Base-by-base conservation (phyloP, 2,113 vertebrate genomes). In the Corythornis madagascariensis region DNA sequence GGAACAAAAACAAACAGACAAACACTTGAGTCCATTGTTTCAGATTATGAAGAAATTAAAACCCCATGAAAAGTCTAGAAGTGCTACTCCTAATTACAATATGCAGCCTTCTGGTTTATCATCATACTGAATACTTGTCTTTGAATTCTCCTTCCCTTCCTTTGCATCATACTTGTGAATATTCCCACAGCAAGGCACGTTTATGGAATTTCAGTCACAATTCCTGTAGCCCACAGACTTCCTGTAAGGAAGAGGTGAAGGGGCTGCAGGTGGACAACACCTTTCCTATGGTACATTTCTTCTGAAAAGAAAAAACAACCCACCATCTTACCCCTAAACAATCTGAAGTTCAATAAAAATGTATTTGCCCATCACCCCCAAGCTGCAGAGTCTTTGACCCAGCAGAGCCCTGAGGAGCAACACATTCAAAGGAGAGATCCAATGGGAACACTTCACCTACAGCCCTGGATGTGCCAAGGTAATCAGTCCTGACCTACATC, bases 81-180 rank as follows among this genome's bases (percentile, higher is more conserved):
- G 55, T 33, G 55, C 40, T 90, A 48, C 31, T 72, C 52, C 89
- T 86, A 82, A 95, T 89, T 92, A 91, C 67, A 91, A 50, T 38
- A 92, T 22, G 17, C 11, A 15, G 31, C 40, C 47, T 67, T 95
- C 77, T 69, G 83, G 84, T 91, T 83, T 90, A 94, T 73, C 78
- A 64, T 57, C 35, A 53, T 26, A 66, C 45, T 42, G 66, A 92
- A 76, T 86, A 89, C 84, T 79, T 80, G 90, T 59, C 94, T 95
- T 86, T 94, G 92, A 90, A 90, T 83, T 95, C 94, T 90, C 95
- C 92, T 95, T 91, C 60, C 61, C 29, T 80, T 94, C 50, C 55
- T 89, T 72, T 42, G 55, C 78, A 87, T 85, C 52, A 7, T 42
- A 83, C 55, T 59, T 4, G 1, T 76, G 60, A 53, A 38, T 63